A percentile compares a stretch with the other conserved stretches of the same genome.
Conservation (phyloP, 2,113 vertebrate species). For the Micromys minutus region DNA sequence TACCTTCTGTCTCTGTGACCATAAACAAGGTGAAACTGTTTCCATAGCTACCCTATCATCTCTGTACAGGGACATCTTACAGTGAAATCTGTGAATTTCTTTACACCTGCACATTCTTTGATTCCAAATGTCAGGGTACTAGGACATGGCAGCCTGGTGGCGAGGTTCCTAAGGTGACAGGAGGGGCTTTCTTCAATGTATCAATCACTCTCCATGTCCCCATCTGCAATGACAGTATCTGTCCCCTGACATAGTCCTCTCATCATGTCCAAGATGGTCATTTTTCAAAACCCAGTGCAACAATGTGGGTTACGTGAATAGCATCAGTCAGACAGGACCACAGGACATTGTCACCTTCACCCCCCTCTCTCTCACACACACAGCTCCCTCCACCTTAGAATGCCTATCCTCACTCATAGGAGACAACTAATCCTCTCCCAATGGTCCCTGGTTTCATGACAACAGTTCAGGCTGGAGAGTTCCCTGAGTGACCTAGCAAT, state of each 20-base stretch:
- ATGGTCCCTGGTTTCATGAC: background rate
- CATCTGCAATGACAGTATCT: background rate
- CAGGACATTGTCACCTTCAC: too few relatives aligned
- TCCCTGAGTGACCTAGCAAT: background rate
- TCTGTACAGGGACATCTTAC: background rate
- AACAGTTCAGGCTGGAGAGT: background rate
- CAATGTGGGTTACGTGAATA: background rate
- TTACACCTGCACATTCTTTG: background rate
- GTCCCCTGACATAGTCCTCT: background rate
- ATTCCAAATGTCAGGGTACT: background rate
- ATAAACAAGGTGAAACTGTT: background rate
- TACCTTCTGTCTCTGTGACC: background rate
- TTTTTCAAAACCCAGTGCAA: background rate
- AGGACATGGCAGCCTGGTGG: too few relatives aligned
- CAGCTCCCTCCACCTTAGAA: too few relatives aligned
- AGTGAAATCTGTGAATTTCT: background rate
- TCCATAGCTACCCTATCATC: background rate
- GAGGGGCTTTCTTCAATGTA: background rate
- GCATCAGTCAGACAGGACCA: background rate
- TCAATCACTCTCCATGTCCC: background rate
- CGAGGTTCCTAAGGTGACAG: background rate
- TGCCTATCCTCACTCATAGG: background rate
- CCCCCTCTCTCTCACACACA: background rate
- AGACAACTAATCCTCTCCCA: background rate
- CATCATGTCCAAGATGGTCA: background rate